Conservation (phyloP, 1,140 invertebrate genomes). For the Neodiprion pinetum region DNA sequence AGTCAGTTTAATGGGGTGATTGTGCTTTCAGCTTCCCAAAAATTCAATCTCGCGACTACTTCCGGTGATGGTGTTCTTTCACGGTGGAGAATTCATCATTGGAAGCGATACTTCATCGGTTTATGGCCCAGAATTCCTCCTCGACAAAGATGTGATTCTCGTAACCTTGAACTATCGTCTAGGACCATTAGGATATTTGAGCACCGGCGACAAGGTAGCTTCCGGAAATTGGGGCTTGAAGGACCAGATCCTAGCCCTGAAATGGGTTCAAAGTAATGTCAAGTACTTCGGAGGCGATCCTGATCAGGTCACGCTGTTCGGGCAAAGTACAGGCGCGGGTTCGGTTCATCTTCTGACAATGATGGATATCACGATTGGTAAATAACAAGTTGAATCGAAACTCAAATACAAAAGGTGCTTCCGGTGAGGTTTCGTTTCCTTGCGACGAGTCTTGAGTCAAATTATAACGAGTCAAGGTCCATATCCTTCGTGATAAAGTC, state of each 20-base stretch:
- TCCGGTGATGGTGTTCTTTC: slow-evolving; percentile 62
- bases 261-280: slow-evolving; percentile 57
- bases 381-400: background rate
- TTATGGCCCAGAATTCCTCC: slow-evolving; percentile 60
- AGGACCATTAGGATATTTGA: slow-evolving; percentile 65
- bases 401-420: background rate
- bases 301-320: slow-evolving; percentile 41
- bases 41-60: slow-evolving; percentile 26
- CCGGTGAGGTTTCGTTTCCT: too few species aligned
- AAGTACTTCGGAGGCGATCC: slow-evolving; percentile 49
- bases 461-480: background rate
- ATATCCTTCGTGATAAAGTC: background rate
- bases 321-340: slow-evolving; percentile 38
- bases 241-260: slow-evolving; percentile 60
- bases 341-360: slow-evolving; percentile 60
- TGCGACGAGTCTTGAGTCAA: background rate
- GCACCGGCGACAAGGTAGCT: slow-evolving; percentile 45
- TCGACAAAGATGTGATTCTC: slow-evolving; percentile 65
- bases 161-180: slow-evolving; percentile 67
- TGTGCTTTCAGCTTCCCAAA: background rate
- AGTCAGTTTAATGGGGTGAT: too few species aligned
- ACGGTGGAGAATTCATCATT: slow-evolving; percentile 59
- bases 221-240: slow-evolving; percentile 60
- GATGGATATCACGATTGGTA: slow-evolving; percentile 54
- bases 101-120: slow-evolving; percentile 44